Evolutionary conservation across 2,113 vertebrate genomes (phyloP), one percentile per base, ranked within the genome.

Genomic region (Natator depressus): DNA sequence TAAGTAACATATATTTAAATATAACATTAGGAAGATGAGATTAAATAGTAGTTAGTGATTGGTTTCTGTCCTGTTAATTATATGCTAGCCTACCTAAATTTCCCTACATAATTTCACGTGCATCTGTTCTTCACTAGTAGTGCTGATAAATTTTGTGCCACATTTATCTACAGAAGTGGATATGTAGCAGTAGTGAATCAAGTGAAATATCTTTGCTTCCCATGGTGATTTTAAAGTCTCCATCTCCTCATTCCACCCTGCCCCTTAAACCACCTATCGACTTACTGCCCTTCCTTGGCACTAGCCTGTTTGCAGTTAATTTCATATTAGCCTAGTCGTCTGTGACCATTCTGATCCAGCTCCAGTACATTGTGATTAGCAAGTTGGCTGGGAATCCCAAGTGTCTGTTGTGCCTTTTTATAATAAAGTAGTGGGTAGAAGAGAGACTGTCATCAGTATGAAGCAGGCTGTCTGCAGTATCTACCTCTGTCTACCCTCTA

Each of bases 11-110:
- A 69, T 69, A 38, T 10, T 9, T 38, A 72, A 69, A 16, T 55
- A 35, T 4, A 81, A 46, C 10, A 0, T 54, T 62, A 81, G 47
- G 20, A 46, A 29, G 47, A 54, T 80, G 1, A 0, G 1, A 17
- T n/a, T 27, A 20, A 31, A 13, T 79, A 29, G 46, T 19, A 59
- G 50, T 38, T 51, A 11, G 72, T 31, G 10, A 84, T 53, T 62
- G 75, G 19, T 47, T 24, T 5, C 31, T 54, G n/a, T 81, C 38
- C 81, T 62, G 10, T 59, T 59, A 31, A 20, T 80, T 25, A 3
- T 47, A 11, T 47, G 47, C 8, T 9, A 42, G 8, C 65, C n/a
- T 72, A 38, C 19, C 35, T 38, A 27, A 24, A 10, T 81, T 76
- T 49, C 46, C n/a, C 38, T 47, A 25, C 62, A 17, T 57, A 59